Evolutionary conservation across 2,113 vertebrate genomes (phyloP).

Genomic region (Eira barbara): DNA sequence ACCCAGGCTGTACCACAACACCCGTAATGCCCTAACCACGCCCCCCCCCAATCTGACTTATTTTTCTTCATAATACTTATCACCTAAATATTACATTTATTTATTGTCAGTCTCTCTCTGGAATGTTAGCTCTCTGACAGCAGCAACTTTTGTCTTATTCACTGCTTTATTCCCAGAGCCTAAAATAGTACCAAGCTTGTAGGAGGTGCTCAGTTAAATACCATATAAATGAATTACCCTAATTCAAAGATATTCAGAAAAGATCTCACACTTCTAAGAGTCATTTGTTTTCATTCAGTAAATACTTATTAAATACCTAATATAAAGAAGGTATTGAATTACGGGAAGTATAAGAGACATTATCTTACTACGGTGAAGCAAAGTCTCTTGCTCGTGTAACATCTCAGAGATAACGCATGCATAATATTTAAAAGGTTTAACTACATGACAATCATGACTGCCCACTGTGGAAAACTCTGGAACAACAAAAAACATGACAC

Average conservation of each 20-base stretch:
- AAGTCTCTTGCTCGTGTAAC: not conserved
- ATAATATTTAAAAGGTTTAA: not conserved
- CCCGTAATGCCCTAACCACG: no score
- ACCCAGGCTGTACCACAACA: not conserved
- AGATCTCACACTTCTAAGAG: not conserved
- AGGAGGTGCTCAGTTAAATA: not conserved
- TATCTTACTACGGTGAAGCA: not conserved
- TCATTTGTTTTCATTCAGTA: not conserved
- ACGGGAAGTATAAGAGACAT: not conserved
- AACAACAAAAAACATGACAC: not conserved
- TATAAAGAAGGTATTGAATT: not conserved
- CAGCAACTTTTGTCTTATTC: not conserved
- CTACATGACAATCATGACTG: not conserved
- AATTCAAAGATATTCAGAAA: not conserved
- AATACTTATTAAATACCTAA: not conserved
- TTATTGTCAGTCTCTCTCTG: not conserved
- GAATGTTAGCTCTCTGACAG: not conserved
- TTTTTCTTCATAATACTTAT: not conserved
- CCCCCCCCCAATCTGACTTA: not conserved
- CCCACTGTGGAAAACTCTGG: not conserved
- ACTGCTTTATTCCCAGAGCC: not conserved
- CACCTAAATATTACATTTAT: not conserved
- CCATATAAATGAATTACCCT: not conserved
- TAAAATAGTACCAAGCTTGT: not conserved
- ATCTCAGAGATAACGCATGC: not conserved